Evolutionary conservation across 2,797 vertebrate species (phyloP), one percentile per base, ranked within the genome.

Genomic region (Galaxias olidus): DNA sequence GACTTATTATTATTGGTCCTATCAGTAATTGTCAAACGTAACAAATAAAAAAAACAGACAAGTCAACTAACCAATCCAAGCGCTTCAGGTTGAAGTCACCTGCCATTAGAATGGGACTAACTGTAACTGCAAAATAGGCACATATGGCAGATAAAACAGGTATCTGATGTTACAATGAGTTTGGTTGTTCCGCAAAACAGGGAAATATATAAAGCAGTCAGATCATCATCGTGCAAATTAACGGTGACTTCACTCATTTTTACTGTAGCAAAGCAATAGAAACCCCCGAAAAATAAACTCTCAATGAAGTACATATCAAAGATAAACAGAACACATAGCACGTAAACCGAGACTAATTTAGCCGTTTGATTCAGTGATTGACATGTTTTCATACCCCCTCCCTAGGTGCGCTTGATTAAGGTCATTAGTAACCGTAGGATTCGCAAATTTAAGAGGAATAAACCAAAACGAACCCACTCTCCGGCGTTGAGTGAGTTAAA

Each of bases 121-220:
- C 61, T 61, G 58, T 52, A 81, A 81, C 69, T 58, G 79, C 65
- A 83, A 89, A 86, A 84, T 55, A 91, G 89, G 89, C 89, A 91
- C 89, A 73, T 81, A 75, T 78, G 89, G 89, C 80, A 80, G 82
- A 82, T 61, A 72, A 71, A 71, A 81, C 63, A 75, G 45, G 76
- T 63, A 64, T 71, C 53, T 57, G 57, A 72, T 67, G 60, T 72
- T 75, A 73, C 42, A 76, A 68, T 69, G 15, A 10, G 5, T 41
- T 11, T 20, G 11, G 13, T n/a, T 49, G 7, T 20, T 30, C 14
- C 13, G 53, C 6, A 7, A 10, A 14, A 52, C 30, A 64, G 13
- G 46, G 15, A 19, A 19, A 40, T 15, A 57, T 41, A 2, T 56
- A 44, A 8, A 48, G 63, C 72, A 71, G 63, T 66, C 63, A 18